A percentile compares a stretch with the other conserved stretches of the same genome.
phyloP scores from a whole-genome alignment of 2,113 vertebrate species.

The Clinocottus analis region DNA sequence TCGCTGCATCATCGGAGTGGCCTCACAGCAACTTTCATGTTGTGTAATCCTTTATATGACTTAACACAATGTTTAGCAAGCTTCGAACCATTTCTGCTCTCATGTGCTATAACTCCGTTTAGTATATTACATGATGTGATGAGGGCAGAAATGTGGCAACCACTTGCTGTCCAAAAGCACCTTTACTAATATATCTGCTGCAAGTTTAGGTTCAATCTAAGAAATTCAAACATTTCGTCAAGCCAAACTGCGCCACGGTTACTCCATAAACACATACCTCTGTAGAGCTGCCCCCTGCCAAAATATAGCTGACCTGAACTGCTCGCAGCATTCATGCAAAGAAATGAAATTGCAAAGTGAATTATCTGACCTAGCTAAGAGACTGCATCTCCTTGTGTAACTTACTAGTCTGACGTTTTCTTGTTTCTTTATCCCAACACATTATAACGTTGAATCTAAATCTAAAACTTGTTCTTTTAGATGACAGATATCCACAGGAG shows the following conservation, averaged over 20 bases:
- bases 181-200: constrained; percentile 1
- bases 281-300: constrained; percentile 21
- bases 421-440: constrained; percentile 32
- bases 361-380: constrained; percentile 26
- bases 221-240: constrained; percentile 15
- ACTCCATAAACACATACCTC: constrained; percentile 6
- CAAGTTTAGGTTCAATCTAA: not conserved
- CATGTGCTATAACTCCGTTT: not conserved
- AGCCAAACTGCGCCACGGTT: not conserved
- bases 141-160: not conserved
- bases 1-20: too few species aligned
- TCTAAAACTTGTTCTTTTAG: constrained; percentile 22
- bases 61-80: not conserved
- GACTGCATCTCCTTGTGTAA: constrained; percentile 5
- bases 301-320: constrained; percentile 33
- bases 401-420: constrained; percentile 30
- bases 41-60: not conserved
- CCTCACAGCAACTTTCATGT: not conserved
- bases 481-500: constrained; percentile 37
- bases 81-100: not conserved
- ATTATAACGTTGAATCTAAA: constrained; percentile 52
- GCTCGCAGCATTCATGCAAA: constrained; percentile 4
- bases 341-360: constrained; percentile 27
- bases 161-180: not conserved
- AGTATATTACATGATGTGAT: not conserved